A percentile compares a stretch with the other conserved stretches of the same genome.
phyloP scores from a whole-genome alignment of 2,888 invertebrate species.

The Mythimna impura region DNA sequence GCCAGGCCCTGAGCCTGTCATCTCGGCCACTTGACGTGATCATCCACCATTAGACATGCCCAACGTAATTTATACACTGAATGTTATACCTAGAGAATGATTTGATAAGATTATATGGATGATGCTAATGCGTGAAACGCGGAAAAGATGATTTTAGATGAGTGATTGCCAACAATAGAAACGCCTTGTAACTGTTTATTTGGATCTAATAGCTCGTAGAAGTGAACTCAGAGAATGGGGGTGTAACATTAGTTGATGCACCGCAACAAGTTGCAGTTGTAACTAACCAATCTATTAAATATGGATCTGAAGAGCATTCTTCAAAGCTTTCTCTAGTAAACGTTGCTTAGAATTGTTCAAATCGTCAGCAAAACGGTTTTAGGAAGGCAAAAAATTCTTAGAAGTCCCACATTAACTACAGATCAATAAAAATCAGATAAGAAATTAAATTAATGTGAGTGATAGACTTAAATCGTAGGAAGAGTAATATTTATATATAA shows the following conservation, averaged over 20 bases:
- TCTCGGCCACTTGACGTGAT: conserved; percentile 51
- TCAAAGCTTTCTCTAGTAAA: not conserved
- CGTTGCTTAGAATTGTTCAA: conserved; percentile 1
- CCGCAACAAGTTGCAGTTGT: not conserved
- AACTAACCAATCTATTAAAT: not conserved
- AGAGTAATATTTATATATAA: not conserved
- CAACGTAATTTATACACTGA: conserved; percentile 45
- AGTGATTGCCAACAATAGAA: not conserved
- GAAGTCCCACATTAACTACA: not conserved
- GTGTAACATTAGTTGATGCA: not conserved
- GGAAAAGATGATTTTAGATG: conserved; percentile 3
- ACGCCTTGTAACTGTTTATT: conserved; percentile 4
- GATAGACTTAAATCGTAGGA: conserved; percentile 8
- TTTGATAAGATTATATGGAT: conserved; percentile 34
- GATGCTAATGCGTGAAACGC: conserved; percentile 1
- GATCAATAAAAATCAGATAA: not conserved
- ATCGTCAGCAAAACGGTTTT: not conserved
- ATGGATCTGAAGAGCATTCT: too few relatives aligned
- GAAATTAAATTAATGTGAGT: conserved; percentile 14
- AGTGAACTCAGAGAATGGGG: not conserved
- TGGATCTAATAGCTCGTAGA: conserved; percentile 11
- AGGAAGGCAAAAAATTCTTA: conserved; percentile 1
- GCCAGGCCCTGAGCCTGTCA: conserved; percentile 33
- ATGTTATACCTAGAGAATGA: conserved; percentile 10
- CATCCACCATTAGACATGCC: conserved; percentile 46